Evolutionary conservation across 2,113 vertebrate species (phyloP), one percentile per base, ranked within the genome.

Genomic region (Salvelinus namaycush): DNA sequence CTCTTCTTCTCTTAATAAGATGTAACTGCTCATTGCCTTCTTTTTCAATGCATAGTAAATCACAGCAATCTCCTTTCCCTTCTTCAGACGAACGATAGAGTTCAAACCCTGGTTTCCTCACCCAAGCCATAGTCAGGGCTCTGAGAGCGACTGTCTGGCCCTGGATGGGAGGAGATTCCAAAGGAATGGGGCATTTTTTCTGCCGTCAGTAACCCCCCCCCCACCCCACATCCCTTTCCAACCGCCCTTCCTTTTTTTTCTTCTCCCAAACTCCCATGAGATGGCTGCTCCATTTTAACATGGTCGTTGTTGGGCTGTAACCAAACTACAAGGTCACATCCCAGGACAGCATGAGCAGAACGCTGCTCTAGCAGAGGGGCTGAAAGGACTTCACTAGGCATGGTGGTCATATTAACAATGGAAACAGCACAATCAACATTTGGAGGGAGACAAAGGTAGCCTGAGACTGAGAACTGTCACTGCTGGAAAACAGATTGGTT

Each of bases 91-190:
- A 86, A 68, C 65, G 79, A 91, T 6, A 87, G 80, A 83, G 68
- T 74, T 65, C 64, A 78, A 75, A 75, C 59, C 24, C 69, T 68
- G 65, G 12, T 12, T 59, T 20, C 44, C 75, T 68, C 68, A 74
- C 76, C 72, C 73, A 70, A 62, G 66, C 74, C 51, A 59, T 83
- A 83, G 34, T 66, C 77, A 73, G 22, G 22, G 24, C 39, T 78
- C 85, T 85, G 75, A 77, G 18, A 77, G 73, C 27, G 18, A 76
- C 73, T 31, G 74, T 79, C 68, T 24, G 34, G 74, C 73, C 71
- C 64, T 78, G 77, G 89, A 89, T 81, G 89, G 90, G 90, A 86
- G 91, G 91, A 90, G 91, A 90, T 87, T 90, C 72, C 67, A 75
- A 64, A 84, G 86, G 74, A 89, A 89, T 82, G 86, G 83, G 79